A percentile compares a stretch with the other conserved stretches of the same genome.
These are phyloP conservation scores for Arrhopalites spinosus DNA, from an alignment of 2,888 invertebrate genomes.

Conservation along the genomic window DNA sequence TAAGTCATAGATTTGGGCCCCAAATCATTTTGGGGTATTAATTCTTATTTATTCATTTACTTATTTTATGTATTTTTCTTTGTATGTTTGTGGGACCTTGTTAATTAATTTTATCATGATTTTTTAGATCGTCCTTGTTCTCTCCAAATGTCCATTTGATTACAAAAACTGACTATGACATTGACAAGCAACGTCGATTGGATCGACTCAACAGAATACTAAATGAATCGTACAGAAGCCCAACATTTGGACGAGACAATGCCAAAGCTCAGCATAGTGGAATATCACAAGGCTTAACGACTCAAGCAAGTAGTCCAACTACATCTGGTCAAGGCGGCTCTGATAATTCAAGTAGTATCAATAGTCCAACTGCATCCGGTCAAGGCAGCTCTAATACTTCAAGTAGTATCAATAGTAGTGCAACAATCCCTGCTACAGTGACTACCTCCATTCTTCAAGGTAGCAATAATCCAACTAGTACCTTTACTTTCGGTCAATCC, in stretches of 20 bases:
- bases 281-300: background rate
- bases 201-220: constrained; percentile 34
- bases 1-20: no score
- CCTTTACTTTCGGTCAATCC: constrained; percentile 9
- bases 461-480: background rate
- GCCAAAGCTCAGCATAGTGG: background rate
- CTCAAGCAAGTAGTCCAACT: background rate
- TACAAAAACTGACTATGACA: constrained; percentile 31
- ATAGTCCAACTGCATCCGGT: background rate
- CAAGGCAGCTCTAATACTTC: no score
- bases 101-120: background rate
- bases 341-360: background rate
- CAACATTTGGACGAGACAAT: background rate
- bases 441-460: no score
- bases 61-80: background rate
- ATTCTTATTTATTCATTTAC: background rate
- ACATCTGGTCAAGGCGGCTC: background rate
- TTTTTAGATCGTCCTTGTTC: constrained; percentile 13
- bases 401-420: background rate
- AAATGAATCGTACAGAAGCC: constrained; percentile 31
- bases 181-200: constrained; percentile 30
- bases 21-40: no score
- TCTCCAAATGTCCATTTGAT: constrained; percentile 23
- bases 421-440: no score
- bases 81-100: background rate